Base-by-base conservation (phyloP, 2,797 vertebrate genomes). In the Crax fasciolata region DNA sequence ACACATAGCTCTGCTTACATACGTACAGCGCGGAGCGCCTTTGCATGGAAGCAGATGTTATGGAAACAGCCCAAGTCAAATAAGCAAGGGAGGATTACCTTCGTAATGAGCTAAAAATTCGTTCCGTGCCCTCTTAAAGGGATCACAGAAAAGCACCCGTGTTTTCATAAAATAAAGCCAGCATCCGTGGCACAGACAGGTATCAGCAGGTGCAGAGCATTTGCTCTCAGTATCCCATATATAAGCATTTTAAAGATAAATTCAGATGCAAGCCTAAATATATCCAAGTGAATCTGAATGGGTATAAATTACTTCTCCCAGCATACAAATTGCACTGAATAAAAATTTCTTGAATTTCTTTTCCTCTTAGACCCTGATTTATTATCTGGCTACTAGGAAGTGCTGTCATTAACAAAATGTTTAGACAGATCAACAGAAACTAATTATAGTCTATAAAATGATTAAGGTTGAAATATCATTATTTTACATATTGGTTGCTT, bases 31-130 rank as follows among this genome's bases (percentile, higher is more conserved):
- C 92, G 41, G 73, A 23, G 94, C 21, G 84, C 86, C 94, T 89
- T 73, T 94, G 93, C 96, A 79, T 61, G 8, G 87, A 93, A 97
- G 94, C 97, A 97, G 96, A 97, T 97, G 96, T 95, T 78, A 51
- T 96, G 96, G 97, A 97, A 94, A 91, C 85, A 74, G 84, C 90
- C 95, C 94, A 96, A 96, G 91, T 89, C 94, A 97, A 97, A 97
- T 87, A 97, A 97, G 96, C 92, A 86, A 84, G 87, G 87, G 86
- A 87, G 96, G 96, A 96, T 97, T 97, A 95, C 94, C 93, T 96
- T 87, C 77, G 14, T 95, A 97, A 97, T 84, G 93, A 96, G 94
- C 92, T 95, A 93, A 95, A 97, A 97, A 96, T 97, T 94, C 94
- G 94, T 75, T 95, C 93, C 94, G 78, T 93, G 77, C 84, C 83